These are phyloP conservation scores for Xanthorhoe designata DNA, from an alignment of 2,888 invertebrate genomes.

Conservation along the genomic window DNA sequence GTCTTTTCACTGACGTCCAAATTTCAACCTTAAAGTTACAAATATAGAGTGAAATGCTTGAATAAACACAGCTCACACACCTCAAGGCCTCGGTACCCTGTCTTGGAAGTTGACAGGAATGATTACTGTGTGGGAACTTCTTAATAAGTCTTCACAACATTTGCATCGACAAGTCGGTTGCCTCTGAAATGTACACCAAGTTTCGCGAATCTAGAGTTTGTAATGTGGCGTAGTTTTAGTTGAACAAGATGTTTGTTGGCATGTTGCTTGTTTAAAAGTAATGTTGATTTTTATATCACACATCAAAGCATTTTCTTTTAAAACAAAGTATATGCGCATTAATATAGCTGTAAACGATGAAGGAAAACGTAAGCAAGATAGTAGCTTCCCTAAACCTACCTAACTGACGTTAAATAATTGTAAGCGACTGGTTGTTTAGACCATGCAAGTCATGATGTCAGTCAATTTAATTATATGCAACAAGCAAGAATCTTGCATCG, in stretches of 20 bases:
- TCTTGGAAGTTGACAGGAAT: constrained; percentile 75
- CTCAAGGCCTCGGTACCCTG: constrained; percentile 51
- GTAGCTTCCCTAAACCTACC: too few species aligned
- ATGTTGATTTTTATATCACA: not conserved
- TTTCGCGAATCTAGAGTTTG: constrained; percentile 54
- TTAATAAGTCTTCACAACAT: constrained; percentile 80
- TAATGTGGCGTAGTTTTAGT: constrained; percentile 48
- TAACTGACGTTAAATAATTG: too few species aligned
- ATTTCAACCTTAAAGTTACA: constrained; percentile 37
- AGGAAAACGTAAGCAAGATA: too few species aligned
- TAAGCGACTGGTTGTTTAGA: too few species aligned
- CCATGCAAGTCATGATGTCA: too few species aligned
- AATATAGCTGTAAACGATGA: too few species aligned
- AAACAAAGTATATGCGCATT: too few species aligned
- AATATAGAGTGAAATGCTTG: constrained; percentile 50
- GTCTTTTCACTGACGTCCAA: constrained; percentile 42
- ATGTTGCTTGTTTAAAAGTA: constrained; percentile 11
- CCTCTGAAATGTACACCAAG: constrained; percentile 67
- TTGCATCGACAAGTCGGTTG: constrained; percentile 65
- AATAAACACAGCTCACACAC: constrained; percentile 45
- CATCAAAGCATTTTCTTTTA: too few species aligned
- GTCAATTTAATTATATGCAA: too few species aligned
- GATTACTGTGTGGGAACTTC: constrained; percentile 77
- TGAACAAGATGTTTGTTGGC: constrained; percentile 29
- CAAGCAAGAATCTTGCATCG: too few species aligned